Base-by-base conservation (phyloP, 2,113 vertebrate species). In the Pandion haliaetus region DNA sequence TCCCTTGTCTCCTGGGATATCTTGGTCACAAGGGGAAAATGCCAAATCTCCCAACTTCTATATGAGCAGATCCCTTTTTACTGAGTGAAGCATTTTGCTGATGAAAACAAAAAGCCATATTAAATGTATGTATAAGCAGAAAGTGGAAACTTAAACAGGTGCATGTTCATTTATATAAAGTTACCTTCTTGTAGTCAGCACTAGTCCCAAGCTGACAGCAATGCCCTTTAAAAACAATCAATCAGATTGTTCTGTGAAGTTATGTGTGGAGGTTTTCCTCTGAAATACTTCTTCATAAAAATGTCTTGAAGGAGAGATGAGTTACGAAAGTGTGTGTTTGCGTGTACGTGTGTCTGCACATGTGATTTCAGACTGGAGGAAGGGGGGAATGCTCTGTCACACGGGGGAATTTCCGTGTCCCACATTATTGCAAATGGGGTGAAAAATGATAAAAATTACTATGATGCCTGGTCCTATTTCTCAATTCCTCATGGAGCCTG, bases 361-460 rank as follows among this genome's bases (percentile, higher is more conserved):
- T 8, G 16, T 58, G 70, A 76, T 47, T 80, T 90, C 50, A 79
- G 25, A 8, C 40, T 52, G 31, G 19, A 95, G 70, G 49, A 61
- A 49, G 21, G 14, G 36, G n/a, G 21, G 40, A 93, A 36, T 59
- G 18, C 28, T 81, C 79, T 59, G 47, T 85, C 49, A 57, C 45
- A 55, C 1, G 0, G 29, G 47, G 71, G 50, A 95, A 88, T 90
- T 71, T 92, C 63, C 1, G 0, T 61, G 81, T 71, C 69, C 67
- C 80, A 82, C 88, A 86, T 95, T 97, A 86, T 84, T 94, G 89
- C 44, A 91, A 93, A 92, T 54, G 23, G 83, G 59, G 49, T 93
- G 61, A 57, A 81, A 86, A 90, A 85, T 82, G 54, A 95, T 82
- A 89, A 90, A 95, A 97, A 95, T 83, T 88, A 94, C n/a, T 86